Evolutionary conservation across 2,797 vertebrate species (phyloP).

Genomic region (Neosalanx taihuensis): DNA sequence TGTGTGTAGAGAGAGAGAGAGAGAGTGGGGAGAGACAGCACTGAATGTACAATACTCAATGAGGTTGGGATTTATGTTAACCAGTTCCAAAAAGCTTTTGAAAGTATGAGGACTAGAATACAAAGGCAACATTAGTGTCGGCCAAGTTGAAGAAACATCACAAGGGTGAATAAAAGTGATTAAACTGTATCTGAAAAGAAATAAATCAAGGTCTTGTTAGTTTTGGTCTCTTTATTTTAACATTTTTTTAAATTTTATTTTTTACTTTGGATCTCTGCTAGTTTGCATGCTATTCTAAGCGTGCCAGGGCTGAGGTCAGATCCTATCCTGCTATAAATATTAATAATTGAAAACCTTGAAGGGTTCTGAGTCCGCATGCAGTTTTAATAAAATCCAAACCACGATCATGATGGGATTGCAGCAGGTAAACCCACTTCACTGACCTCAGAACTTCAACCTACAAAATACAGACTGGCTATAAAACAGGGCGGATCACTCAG

Average conservation of each 20-base stretch:
- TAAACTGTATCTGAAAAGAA: constrained; percentile 29
- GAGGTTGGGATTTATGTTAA: not conserved
- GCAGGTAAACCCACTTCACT: constrained; percentile 59
- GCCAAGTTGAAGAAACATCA: not conserved
- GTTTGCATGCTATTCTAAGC: constrained; percentile 35
- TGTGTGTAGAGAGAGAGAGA: not conserved
- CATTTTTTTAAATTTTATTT: not conserved
- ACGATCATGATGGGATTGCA: constrained; percentile 47
- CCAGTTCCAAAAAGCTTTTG: not conserved
- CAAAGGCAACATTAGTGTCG: constrained; percentile 8
- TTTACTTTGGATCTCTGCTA: constrained; percentile 14
- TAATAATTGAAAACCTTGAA: constrained; percentile 53
- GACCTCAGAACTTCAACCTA: constrained; percentile 52
- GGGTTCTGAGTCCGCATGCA: constrained; percentile 35
- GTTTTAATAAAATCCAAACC: constrained; percentile 54
- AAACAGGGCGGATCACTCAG: constrained; percentile 65
- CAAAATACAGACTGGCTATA: constrained; percentile 54
- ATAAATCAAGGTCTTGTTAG: constrained; percentile 29
- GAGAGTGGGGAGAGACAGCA: not conserved
- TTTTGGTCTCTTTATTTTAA: not conserved
- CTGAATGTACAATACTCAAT: not conserved
- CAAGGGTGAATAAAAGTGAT: constrained; percentile 30
- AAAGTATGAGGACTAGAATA: constrained; percentile 5
- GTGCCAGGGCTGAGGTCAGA: constrained; percentile 36
- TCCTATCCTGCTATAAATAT: constrained; percentile 52